Base-by-base conservation (phyloP, 2,113 vertebrate genomes). In the Neopipo cinnamomea region DNA sequence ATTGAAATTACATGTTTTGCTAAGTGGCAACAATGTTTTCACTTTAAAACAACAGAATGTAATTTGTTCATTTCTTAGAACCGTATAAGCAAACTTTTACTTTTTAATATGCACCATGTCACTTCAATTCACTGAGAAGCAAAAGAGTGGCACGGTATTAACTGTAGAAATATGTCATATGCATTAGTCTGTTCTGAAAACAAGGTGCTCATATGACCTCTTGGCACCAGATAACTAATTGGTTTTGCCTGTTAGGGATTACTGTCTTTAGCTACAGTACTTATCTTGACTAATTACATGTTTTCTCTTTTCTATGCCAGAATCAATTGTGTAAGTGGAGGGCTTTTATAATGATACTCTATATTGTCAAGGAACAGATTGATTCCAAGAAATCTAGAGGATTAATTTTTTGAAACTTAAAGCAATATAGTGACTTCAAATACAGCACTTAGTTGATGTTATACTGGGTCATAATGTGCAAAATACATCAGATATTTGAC, bases 161-260 rank as follows among this genome's bases (percentile, higher is more conserved):
- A 91, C 55, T 73, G 82, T 8, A 77, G 77, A 94, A 97, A 78
- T 77, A 65, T 76, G 31, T 58, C 73, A 58, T 46, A 50, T 86
- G 41, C 81, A 79, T 94, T 94, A 94, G 71, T 41, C 49, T 95
- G 11, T 88, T 76, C 82, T 68, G 70, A 80, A 94, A 91, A 94
- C 80, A 96, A 91, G 74, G 71, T 75, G 35, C 37, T 96, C 39
- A 61, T 78, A 39, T 0, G 31, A 92, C 55, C 56, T 91, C 67
- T 66, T 25, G 15, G 24, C 55, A 94, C 28, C 42, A 89, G 30
- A 44, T 85, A 89, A 66, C 47, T 78, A 96, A 95, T 96, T 89
- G 87, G 37, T 56, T 94, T 35, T 67, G 72, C 65, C 55, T 97
- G 33, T 83, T 96, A 89, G 89, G 56, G 46, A 95, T 94, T 89